These are phyloP conservation scores for Trichoplusia ni DNA, from an alignment of 1,140 invertebrate species.

Conservation along the genomic window DNA sequence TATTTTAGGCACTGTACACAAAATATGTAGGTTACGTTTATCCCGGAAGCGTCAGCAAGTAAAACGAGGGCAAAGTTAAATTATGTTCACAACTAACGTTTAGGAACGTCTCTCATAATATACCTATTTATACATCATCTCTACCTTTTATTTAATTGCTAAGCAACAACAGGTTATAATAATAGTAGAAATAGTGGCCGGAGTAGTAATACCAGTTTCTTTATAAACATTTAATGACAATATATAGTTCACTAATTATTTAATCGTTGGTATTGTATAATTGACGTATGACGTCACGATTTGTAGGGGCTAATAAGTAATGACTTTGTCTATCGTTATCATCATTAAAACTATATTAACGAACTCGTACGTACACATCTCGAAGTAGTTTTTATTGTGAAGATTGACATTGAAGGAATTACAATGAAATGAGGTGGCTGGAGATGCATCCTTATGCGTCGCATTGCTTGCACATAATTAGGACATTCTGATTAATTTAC, in stretches of 20 bases:
- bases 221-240: background rate
- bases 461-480: too few relatives aligned
- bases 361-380: background rate
- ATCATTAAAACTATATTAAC: conserved; percentile 26
- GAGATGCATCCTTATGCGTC: too few relatives aligned
- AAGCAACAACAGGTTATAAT: too few relatives aligned
- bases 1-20: conserved; percentile 10
- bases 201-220: background rate
- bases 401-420: background rate
- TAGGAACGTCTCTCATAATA: too few relatives aligned
- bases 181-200: too few relatives aligned
- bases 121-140: too few relatives aligned
- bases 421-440: too few relatives aligned
- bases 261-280: background rate
- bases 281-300: background rate
- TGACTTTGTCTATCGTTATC: conserved; percentile 25
- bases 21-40: conserved; percentile 15
- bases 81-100: conserved; percentile 1
- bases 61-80: background rate
- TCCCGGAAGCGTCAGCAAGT: conserved; percentile 17
- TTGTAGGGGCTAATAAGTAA: conserved; percentile 9
- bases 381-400: conserved; percentile 1
- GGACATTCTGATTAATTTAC: too few relatives aligned
- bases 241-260: conserved; percentile 9
- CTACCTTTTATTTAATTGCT: too few relatives aligned